Conservation (phyloP, 2,888 invertebrate genomes). For the Rhamnusium bicolor region DNA sequence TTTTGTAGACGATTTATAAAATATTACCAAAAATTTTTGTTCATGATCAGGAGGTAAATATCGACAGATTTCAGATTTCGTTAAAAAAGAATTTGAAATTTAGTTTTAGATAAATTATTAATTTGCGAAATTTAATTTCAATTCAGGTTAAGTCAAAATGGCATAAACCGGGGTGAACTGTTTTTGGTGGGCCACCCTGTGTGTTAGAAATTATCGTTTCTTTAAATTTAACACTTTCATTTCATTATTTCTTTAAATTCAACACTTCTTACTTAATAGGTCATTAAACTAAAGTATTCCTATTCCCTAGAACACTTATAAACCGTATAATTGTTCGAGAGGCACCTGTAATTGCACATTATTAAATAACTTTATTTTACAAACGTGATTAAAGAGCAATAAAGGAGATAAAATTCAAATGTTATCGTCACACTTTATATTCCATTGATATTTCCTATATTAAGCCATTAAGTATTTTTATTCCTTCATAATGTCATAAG, state of each 20-base stretch:
- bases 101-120: too few relatives aligned
- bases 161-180: too few relatives aligned
- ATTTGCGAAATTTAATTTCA: too few relatives aligned
- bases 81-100: too few relatives aligned
- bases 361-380: background rate
- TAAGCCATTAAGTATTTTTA: background rate
- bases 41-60: too few relatives aligned
- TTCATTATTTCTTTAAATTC: slow-evolving; percentile 4
- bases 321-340: background rate
- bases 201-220: background rate
- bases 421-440: background rate
- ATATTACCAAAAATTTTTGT: too few relatives aligned
- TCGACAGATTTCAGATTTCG: too few relatives aligned
- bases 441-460: background rate
- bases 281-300: slow-evolving; percentile 4
- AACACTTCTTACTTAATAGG: background rate
- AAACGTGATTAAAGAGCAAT: background rate
- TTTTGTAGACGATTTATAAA: too few relatives aligned
- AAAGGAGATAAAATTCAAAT: slow-evolving; percentile 6
- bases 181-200: too few relatives aligned
- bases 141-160: too few relatives aligned
- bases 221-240: background rate
- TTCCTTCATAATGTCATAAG: background rate
- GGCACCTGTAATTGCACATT: background rate
- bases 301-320: background rate